Conservation (phyloP, 2,888 invertebrate genomes). For the Morpho achilles region DNA sequence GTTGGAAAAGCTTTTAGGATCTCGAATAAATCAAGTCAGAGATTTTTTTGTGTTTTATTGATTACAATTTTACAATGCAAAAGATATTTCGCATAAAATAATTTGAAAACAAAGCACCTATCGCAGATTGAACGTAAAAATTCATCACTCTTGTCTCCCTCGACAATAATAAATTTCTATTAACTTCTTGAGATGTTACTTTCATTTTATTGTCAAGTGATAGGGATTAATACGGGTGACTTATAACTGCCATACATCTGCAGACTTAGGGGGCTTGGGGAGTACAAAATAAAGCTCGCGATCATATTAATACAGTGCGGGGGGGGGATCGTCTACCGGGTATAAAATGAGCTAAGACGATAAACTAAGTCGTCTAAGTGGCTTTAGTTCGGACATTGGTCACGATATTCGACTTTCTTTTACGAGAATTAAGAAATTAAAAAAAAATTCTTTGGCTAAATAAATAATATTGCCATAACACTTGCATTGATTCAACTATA, state of each 20-base stretch:
- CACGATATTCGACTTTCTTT: slow-evolving; percentile 25
- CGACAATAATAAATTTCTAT: slow-evolving; percentile 70
- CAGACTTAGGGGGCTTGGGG: slow-evolving; percentile 56
- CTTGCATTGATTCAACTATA: too few relatives aligned
- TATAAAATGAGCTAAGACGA: slow-evolving; percentile 61
- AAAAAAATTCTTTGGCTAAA: too few relatives aligned
- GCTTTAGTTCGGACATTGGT: slow-evolving; percentile 31
- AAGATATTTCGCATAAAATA: neutral
- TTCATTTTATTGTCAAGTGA: slow-evolving; percentile 74
- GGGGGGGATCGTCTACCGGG: slow-evolving; percentile 13
- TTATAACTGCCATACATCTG: slow-evolving; percentile 78
- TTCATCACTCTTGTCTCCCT: slow-evolving; percentile 46
- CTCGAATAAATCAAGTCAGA: slow-evolving; percentile 8
- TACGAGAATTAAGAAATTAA: too few relatives aligned
- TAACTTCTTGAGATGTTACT: slow-evolving; percentile 73
- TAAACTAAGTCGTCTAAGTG: slow-evolving; percentile 63
- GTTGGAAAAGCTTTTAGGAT: slow-evolving; percentile 16
- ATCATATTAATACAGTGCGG: slow-evolving; percentile 72
- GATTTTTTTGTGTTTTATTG: too few relatives aligned
- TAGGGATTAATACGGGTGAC: slow-evolving; percentile 77
- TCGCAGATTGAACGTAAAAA: slow-evolving; percentile 36
- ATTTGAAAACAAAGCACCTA: neutral
- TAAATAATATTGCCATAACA: too few relatives aligned
- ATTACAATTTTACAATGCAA: too few relatives aligned
- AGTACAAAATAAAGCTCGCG: slow-evolving; percentile 73